Conservation (phyloP, 2,113 vertebrate genomes). For the Cebidichthys violaceus region DNA sequence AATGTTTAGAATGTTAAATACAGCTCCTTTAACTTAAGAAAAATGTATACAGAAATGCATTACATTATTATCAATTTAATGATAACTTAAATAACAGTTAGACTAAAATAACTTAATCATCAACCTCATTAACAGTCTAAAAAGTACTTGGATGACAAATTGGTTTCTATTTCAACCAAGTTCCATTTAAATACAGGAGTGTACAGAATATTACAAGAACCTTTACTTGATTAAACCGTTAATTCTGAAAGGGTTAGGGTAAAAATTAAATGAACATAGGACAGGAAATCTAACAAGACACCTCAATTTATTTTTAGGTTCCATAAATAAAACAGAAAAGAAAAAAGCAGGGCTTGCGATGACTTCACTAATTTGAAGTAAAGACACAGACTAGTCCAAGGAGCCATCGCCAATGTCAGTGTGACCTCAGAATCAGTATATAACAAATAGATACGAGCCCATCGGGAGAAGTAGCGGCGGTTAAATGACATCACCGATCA, state of each 20-base stretch:
- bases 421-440: constrained; percentile 14
- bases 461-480: background rate
- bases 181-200: background rate
- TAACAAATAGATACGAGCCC: constrained; percentile 26
- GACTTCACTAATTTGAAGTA: constrained; percentile 14
- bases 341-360: background rate
- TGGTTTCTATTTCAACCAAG: background rate
- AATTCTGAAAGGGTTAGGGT: background rate
- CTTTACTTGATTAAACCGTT: background rate
- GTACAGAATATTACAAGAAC: background rate
- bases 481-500: constrained; percentile 55
- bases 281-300: background rate
- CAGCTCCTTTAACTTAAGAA: background rate
- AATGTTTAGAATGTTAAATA: too few species aligned
- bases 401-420: background rate
- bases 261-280: background rate
- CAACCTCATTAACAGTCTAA: background rate
- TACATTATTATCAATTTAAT: background rate
- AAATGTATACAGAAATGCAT: background rate
- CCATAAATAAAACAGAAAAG: background rate
- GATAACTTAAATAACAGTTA: background rate
- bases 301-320: background rate
- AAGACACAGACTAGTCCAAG: constrained; percentile 4
- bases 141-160: background rate
- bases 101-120: background rate